Conservation (phyloP, 2,888 invertebrate genomes). For the Gari tellinella region DNA sequence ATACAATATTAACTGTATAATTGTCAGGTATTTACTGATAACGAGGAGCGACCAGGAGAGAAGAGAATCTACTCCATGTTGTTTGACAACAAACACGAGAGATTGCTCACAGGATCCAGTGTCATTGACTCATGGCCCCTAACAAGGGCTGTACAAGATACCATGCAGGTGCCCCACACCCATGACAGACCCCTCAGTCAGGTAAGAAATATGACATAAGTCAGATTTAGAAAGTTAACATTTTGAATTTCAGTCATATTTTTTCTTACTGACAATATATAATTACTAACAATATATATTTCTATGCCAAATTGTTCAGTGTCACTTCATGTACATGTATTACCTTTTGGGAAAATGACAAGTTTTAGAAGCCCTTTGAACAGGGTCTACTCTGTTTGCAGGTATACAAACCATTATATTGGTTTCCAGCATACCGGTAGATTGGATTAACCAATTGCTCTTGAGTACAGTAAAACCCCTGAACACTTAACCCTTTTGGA, state of each 20-base stretch:
- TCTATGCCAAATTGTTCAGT: too few species aligned
- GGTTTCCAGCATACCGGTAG: too few species aligned
- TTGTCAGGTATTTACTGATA: constrained; percentile 82
- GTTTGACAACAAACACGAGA: constrained; percentile 82
- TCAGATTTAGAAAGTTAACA: too few species aligned
- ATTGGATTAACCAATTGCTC: neutral
- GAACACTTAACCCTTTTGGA: neutral
- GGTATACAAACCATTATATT: too few species aligned
- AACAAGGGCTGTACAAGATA: constrained; percentile 82
- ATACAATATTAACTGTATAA: too few species aligned
- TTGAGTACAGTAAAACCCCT: neutral
- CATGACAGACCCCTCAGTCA: constrained; percentile 82
- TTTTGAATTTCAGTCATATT: too few species aligned
- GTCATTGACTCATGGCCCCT: constrained; percentile 83
- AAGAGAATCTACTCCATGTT: constrained; percentile 82
- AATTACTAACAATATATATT: too few species aligned
- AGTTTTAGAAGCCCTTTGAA: too few species aligned
- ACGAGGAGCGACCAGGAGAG: constrained; percentile 83
- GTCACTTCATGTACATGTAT: too few species aligned
- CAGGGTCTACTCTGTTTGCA: too few species aligned
- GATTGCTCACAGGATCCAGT: constrained; percentile 83
- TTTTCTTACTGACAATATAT: too few species aligned
- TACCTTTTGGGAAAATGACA: too few species aligned
- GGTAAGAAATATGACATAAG: constrained; percentile 63
- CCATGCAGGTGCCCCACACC: constrained; percentile 82